Evolutionary conservation across 2,888 invertebrate genomes (phyloP).

Genomic region (Ptycholaimellus sp.): DNA sequence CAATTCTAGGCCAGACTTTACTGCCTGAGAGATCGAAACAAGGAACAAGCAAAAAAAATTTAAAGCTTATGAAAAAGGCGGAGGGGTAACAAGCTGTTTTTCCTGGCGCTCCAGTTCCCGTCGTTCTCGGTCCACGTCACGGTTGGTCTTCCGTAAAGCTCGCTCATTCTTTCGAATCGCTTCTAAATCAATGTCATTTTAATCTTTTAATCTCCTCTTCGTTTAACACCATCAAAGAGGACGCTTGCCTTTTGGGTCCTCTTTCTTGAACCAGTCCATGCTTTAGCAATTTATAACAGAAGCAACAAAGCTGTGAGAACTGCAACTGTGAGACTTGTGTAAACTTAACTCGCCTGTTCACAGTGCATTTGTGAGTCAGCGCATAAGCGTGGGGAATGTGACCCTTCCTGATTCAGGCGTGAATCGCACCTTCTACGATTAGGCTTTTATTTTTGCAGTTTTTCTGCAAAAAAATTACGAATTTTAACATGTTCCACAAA

Average conservation of each 20-base stretch:
- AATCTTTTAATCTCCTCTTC: slow-evolving; percentile 1
- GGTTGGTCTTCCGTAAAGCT: slow-evolving; percentile 48
- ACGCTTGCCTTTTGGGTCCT: slow-evolving; percentile 14
- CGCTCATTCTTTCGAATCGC: slow-evolving; percentile 58
- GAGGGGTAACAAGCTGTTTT: slow-evolving; percentile 48
- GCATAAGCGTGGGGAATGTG: too few species aligned
- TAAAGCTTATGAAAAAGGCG: not conserved
- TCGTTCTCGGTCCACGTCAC: slow-evolving; percentile 61
- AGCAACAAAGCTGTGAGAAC: too few species aligned
- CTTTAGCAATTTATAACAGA: too few species aligned
- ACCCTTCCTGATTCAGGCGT: too few species aligned
- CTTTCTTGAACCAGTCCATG: slow-evolving; percentile 13
- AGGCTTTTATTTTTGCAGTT: too few species aligned
- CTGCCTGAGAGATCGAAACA: slow-evolving; percentile 13
- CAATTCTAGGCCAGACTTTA: slow-evolving; percentile 12
- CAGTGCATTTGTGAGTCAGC: too few species aligned
- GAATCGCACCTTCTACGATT: too few species aligned
- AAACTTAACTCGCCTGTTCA: too few species aligned
- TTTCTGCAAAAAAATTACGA: too few species aligned
- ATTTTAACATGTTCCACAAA: too few species aligned
- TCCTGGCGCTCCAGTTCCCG: slow-evolving; percentile 59
- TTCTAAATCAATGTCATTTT: slow-evolving; percentile 35
- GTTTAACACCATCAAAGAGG: not conserved
- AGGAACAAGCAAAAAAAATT: slow-evolving; percentile 9
- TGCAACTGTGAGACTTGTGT: too few species aligned